These are phyloP conservation scores for Micromussa lordhowensis DNA, from an alignment of 92 coral and sea anemone species.

Conservation along the genomic window DNA sequence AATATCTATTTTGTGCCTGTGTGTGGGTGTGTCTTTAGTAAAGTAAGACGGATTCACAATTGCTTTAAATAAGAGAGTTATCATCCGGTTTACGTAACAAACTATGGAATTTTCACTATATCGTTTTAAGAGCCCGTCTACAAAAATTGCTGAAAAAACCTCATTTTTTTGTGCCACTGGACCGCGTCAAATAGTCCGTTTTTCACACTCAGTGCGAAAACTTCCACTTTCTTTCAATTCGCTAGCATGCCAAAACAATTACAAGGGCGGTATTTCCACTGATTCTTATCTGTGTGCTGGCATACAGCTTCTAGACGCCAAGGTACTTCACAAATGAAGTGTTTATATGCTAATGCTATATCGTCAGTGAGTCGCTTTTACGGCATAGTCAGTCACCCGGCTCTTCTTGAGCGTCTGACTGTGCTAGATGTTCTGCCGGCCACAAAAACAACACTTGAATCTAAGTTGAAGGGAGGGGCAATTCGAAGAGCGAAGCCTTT, in stretches of 20 bases:
- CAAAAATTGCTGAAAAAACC: not conserved
- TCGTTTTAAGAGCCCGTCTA: not conserved
- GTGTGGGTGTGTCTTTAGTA: slow-evolving; percentile 6
- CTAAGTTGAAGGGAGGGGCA: slow-evolving; percentile 35
- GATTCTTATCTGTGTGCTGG: slow-evolving; percentile 10
- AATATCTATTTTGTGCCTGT: not conserved
- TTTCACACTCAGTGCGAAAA: not conserved
- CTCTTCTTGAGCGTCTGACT: not conserved
- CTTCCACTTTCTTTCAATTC: not conserved
- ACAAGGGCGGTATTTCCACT: not conserved
- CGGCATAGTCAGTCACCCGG: not conserved
- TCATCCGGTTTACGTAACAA: slow-evolving; percentile 8
- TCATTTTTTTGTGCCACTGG: not conserved
- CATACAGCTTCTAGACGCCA: slow-evolving; percentile 31
- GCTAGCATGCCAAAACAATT: slow-evolving; percentile 17
- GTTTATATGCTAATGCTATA: slow-evolving; percentile 15
- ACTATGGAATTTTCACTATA: not conserved
- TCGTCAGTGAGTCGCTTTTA: not conserved
- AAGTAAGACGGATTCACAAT: not conserved
- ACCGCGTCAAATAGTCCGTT: not conserved
- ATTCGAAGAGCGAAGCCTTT: slow-evolving; percentile 22
- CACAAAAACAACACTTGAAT: slow-evolving; percentile 27
- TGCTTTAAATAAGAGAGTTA: not conserved
- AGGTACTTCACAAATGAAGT: slow-evolving; percentile 3
- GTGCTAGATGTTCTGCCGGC: not conserved